Evolutionary conservation across 2,797 vertebrate genomes (phyloP).

Genomic region (Manis pentadactyla): DNA sequence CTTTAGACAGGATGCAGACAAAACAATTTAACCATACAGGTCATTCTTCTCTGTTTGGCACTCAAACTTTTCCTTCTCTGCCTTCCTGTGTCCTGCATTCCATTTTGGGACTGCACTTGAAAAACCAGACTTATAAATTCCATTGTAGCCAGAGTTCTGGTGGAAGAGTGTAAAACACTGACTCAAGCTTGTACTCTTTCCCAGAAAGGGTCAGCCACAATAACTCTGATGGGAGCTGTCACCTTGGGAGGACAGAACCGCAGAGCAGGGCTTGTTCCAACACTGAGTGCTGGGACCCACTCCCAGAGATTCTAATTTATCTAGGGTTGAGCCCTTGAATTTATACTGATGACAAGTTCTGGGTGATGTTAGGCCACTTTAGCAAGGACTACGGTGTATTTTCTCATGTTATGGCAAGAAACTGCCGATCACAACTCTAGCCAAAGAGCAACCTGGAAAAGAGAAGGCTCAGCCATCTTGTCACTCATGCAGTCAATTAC

Average conservation of each 20-base stretch:
- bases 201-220: conserved; percentile 42
- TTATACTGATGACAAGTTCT: neutral
- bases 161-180: conserved; percentile 18
- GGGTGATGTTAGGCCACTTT: neutral
- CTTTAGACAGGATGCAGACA: conserved; percentile 75
- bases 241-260: neutral
- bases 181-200: neutral
- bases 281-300: neutral
- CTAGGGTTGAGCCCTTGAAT: neutral
- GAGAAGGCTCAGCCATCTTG: neutral
- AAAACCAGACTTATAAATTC: conserved; percentile 70
- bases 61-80: neutral
- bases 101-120: conserved; percentile 54
- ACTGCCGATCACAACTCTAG: neutral
- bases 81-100: conserved; percentile 68
- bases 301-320: neutral
- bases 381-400: neutral
- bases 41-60: conserved; percentile 72
- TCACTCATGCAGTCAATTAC: neutral
- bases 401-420: neutral
- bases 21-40: conserved; percentile 68
- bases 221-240: neutral
- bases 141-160: conserved; percentile 20
- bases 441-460: neutral
- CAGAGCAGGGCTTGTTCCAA: neutral